Evolutionary conservation across 2,113 vertebrate genomes (phyloP).

Genomic region (Myrmecobius fasciatus): DNA sequence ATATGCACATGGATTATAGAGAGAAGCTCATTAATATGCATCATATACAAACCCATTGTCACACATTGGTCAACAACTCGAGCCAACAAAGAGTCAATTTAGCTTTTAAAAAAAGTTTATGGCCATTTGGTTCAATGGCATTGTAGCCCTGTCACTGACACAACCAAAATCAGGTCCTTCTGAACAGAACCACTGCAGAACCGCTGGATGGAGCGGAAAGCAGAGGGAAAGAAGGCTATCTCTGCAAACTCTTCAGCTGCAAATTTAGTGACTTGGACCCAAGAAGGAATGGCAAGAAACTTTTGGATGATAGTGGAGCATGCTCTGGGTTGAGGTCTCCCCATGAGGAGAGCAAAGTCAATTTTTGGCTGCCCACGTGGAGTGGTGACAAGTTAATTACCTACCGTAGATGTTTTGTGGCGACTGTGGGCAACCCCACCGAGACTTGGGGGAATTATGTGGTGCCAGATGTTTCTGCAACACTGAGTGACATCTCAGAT

Average conservation of each 20-base stretch:
- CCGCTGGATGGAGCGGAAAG: background rate
- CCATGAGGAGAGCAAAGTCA: background rate
- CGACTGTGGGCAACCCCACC: conserved; percentile 41
- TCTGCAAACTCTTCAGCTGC: conserved; percentile 11
- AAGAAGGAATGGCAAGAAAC: conserved; percentile 15
- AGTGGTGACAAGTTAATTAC: conserved; percentile 72
- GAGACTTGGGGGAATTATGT: conserved; percentile 16
- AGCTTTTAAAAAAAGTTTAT: too few species aligned
- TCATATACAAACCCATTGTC: background rate
- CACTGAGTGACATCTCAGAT: conserved; percentile 44
- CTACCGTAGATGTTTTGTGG: conserved; percentile 35
- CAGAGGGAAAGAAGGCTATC: background rate
- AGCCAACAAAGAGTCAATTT: too few species aligned
- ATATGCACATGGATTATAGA: background rate
- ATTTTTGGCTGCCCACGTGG: conserved; percentile 44
- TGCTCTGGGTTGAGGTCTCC: conserved; percentile 36
- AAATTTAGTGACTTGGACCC: background rate
- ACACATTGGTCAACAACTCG: background rate
- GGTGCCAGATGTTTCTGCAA: conserved; percentile 61
- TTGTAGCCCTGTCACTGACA: background rate
- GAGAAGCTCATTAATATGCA: background rate
- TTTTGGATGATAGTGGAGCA: conserved; percentile 15
- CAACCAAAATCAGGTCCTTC: conserved; percentile 2
- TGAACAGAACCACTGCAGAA: background rate
- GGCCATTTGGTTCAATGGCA: background rate